Evolutionary conservation across 1,140 invertebrate genomes (phyloP).

Genomic region (Pemphigus obesinymphae): DNA sequence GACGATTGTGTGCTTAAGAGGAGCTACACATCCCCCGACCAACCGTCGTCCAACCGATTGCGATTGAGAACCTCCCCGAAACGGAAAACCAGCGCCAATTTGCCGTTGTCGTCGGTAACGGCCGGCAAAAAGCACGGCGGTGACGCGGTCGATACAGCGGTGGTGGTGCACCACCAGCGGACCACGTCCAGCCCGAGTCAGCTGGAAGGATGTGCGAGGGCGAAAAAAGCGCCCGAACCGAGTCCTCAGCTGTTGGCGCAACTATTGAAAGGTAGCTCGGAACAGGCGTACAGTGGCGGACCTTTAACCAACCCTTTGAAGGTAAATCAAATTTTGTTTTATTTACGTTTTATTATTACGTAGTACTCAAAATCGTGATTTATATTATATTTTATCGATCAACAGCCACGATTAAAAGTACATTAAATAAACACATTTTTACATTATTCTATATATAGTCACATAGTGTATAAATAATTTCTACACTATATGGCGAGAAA

Average conservation of each 20-base stretch:
- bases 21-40: conserved; percentile 44
- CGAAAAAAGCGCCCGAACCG: conserved; percentile 53
- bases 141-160: conserved; percentile 49
- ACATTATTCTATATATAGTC: too few species aligned
- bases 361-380: too few species aligned
- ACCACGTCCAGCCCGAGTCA: conserved; percentile 75
- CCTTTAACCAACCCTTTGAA: conserved; percentile 29
- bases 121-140: conserved; percentile 46
- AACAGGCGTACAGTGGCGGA: conserved; percentile 53
- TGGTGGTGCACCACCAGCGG: conserved; percentile 61
- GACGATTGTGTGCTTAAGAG: conserved; percentile 53
- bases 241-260: conserved; percentile 67
- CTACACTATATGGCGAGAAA: too few species aligned
- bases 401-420: too few species aligned
- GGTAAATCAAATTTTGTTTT: not conserved
- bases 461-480: too few species aligned
- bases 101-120: conserved; percentile 49
- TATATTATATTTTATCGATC: too few species aligned
- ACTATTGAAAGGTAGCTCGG: conserved; percentile 68
- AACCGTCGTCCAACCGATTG: not conserved
- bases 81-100: conserved; percentile 56
- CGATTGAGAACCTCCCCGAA: conserved; percentile 49
- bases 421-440: too few species aligned
- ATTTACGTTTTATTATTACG: too few species aligned
- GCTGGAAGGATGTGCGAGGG: conserved; percentile 55